Conservation (phyloP, 2,888 invertebrate species). For the Mamestra brassicae region DNA sequence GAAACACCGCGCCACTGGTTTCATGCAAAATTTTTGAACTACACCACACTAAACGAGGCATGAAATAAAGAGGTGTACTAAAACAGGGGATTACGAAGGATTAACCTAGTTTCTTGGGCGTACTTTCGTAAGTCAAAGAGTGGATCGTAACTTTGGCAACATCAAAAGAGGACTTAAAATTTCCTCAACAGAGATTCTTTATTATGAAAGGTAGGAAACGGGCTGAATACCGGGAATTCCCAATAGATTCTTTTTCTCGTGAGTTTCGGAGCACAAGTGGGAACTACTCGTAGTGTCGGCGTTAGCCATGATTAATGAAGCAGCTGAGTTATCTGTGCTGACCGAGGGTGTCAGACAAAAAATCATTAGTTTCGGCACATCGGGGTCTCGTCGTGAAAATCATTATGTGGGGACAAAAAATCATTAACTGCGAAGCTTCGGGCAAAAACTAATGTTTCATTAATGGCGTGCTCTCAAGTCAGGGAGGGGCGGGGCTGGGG, state of each 20-base stretch:
- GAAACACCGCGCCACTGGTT: slow-evolving; percentile 38
- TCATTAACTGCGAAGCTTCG: slow-evolving; percentile 64
- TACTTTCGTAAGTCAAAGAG: slow-evolving; percentile 63
- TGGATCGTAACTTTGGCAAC: slow-evolving; percentile 61
- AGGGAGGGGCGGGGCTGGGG: background rate
- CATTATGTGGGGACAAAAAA: slow-evolving; percentile 71
- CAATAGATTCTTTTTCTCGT: slow-evolving; percentile 45
- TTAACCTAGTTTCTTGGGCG: slow-evolving; percentile 65
- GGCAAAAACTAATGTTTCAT: slow-evolving; percentile 65
- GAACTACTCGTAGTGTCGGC: slow-evolving; percentile 31
- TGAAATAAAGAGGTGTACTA: slow-evolving; percentile 63
- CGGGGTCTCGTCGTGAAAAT: slow-evolving; percentile 66
- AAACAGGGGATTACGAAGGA: slow-evolving; percentile 61
- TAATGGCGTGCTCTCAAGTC: slow-evolving; percentile 54
- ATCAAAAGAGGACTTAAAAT: slow-evolving; percentile 62
- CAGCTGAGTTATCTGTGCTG: slow-evolving; percentile 65
- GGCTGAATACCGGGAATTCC: slow-evolving; percentile 40
- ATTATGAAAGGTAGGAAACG: slow-evolving; percentile 45
- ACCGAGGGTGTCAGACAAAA: slow-evolving; percentile 54
- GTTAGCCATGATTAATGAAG: slow-evolving; percentile 69
- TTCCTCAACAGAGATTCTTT: slow-evolving; percentile 52
- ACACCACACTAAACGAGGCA: slow-evolving; percentile 49
- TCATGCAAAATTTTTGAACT: slow-evolving; percentile 58
- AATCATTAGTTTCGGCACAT: slow-evolving; percentile 59
- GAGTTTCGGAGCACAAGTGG: slow-evolving; percentile 49